These are phyloP conservation scores for Campoletis sonorensis DNA, from an alignment of 1,140 invertebrate species.

Conservation along the genomic window DNA sequence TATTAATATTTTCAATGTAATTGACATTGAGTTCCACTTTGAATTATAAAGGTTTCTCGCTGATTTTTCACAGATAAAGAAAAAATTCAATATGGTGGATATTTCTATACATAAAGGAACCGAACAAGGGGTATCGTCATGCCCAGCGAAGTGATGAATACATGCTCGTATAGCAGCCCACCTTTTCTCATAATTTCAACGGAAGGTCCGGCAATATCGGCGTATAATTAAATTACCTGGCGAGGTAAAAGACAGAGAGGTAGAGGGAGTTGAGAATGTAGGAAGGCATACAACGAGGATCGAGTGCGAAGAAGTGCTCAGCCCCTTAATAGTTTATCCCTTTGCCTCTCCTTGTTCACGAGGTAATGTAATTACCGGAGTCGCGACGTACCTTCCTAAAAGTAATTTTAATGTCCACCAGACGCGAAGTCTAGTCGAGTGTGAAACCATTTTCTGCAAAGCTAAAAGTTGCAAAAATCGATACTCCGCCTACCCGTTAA, in stretches of 20 bases:
- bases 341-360: background rate
- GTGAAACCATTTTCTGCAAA: background rate
- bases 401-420: slow-evolving; percentile 44
- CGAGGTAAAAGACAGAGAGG: background rate
- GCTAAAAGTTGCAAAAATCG: background rate
- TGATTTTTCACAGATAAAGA: background rate
- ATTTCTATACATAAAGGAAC: background rate
- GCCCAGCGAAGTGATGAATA: background rate
- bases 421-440: background rate
- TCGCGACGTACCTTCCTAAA: slow-evolving; percentile 30
- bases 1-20: too few relatives aligned
- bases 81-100: background rate
- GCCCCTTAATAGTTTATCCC: slow-evolving; percentile 14
- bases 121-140: background rate
- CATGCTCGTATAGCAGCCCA: background rate
- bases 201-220: slow-evolving; percentile 22
- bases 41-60: background rate
- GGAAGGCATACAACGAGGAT: background rate
- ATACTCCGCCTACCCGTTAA: background rate
- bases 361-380: slow-evolving; percentile 46
- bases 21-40: background rate
- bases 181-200: slow-evolving; percentile 23
- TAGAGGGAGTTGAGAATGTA: background rate
- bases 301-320: background rate
- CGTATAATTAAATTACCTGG: slow-evolving; percentile 31